A percentile compares a stretch with the other conserved stretches of the same genome.
phyloP scores from a whole-genome alignment of 64 coral and sea anemone species.

The Dendronephthya gigantea region DNA sequence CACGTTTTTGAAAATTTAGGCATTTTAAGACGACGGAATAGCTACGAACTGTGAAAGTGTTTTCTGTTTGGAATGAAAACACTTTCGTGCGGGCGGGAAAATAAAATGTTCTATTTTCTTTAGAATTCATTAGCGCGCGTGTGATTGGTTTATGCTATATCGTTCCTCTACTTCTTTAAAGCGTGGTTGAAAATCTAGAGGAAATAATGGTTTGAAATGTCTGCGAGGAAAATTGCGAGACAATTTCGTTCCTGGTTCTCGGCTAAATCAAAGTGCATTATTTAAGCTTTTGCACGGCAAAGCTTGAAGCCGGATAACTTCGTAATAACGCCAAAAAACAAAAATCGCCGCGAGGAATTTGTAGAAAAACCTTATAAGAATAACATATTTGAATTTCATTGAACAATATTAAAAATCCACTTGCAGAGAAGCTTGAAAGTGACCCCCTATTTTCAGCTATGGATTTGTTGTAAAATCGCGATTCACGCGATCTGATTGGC shows the following conservation, averaged over 20 bases:
- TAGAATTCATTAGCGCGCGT: no score
- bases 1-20: conserved; percentile 24
- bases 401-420: conserved; percentile 17
- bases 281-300: conserved; percentile 13
- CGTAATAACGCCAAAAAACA: conserved; percentile 25
- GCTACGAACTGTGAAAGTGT: conserved; percentile 14
- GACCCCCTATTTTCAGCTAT: conserved; percentile 20
- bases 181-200: no score
- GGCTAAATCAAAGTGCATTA: not conserved
- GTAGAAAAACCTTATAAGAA: conserved; percentile 19
- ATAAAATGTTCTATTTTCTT: conserved; percentile 18
- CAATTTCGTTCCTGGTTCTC: not conserved
- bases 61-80: conserved; percentile 28
- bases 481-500: not conserved
- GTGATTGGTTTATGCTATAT: no score
- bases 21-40: conserved; percentile 10
- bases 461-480: no score
- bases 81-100: not conserved
- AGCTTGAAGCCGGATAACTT: conserved; percentile 21
- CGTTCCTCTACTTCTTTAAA: no score
- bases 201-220: conserved; percentile 16
- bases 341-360: conserved; percentile 14
- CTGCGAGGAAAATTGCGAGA: not conserved
- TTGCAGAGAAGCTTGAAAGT: conserved; percentile 19
- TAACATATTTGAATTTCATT: conserved; percentile 28